Percentiles rank a stretch among this genome's conserved stretches.
Conservation (phyloP, 2,113 vertebrate species). For the Phrynosoma platyrhinos region DNA sequence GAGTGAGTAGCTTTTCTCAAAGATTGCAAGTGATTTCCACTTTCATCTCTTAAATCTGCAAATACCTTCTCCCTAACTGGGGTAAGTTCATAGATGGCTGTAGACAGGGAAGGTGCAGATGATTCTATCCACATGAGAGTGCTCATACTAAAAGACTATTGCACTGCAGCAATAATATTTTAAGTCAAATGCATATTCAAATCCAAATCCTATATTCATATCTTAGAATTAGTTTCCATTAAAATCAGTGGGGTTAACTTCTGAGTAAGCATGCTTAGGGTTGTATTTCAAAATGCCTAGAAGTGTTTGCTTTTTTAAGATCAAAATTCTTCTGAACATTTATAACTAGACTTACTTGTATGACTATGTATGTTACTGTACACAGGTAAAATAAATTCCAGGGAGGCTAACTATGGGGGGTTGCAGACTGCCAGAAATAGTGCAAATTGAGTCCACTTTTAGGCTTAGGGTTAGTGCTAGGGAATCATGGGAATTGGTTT, state of each 20-base stretch:
- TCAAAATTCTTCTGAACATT: constrained; percentile 23
- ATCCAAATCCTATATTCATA: too few relatives aligned
- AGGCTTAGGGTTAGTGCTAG: too few relatives aligned
- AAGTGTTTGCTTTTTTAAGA: constrained; percentile 10
- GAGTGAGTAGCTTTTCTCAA: neutral
- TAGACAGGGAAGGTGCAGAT: neutral
- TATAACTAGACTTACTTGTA: constrained; percentile 19
- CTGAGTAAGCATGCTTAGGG: neutral
- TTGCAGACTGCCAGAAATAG: too few relatives aligned
- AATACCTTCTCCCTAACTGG: neutral
- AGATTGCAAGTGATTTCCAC: neutral
- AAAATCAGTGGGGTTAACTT: neutral
- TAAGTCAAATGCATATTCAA: neutral
- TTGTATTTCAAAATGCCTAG: neutral
- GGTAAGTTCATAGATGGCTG: neutral
- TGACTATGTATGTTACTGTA: constrained; percentile 20
- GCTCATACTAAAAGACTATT: neutral
- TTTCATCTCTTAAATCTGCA: neutral
- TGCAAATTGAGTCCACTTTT: too few relatives aligned
- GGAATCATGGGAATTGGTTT: too few relatives aligned
- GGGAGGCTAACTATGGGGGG: too few relatives aligned
- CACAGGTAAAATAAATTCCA: constrained; percentile 39
- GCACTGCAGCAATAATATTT: neutral
- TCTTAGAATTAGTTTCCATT: neutral
- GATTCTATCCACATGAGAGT: neutral